A percentile compares a stretch with the other conserved stretches of the same genome.
These are phyloP conservation scores for Dromaius novaehollandiae DNA, from an alignment of 2,113 vertebrate species.

Conservation along the genomic window DNA sequence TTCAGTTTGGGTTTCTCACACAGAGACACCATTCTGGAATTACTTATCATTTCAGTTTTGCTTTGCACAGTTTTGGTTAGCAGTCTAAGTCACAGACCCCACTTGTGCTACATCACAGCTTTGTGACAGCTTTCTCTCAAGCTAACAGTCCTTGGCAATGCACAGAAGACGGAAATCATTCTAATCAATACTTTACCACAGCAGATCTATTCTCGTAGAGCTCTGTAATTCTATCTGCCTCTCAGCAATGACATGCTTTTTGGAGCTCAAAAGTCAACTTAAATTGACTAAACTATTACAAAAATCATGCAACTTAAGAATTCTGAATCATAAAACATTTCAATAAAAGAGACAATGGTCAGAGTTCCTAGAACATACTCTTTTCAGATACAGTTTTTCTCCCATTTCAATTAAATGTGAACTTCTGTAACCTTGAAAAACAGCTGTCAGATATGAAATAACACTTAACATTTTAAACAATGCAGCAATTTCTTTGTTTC, in stretches of 20 bases:
- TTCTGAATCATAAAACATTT: background rate
- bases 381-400: background rate
- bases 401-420: background rate
- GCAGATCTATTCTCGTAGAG: background rate
- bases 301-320: background rate
- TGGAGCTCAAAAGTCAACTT: background rate
- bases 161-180: background rate
- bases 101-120: constrained; percentile 12
- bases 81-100: constrained; percentile 20
- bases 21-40: constrained; percentile 11
- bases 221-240: background rate
- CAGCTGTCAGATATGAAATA: background rate
- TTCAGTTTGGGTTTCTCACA: constrained; percentile 31
- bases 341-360: background rate
- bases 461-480: background rate
- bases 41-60: constrained; percentile 41
- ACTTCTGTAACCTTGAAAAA: background rate
- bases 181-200: constrained; percentile 23
- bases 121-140: background rate
- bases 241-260: background rate
- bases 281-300: background rate
- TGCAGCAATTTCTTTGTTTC: background rate
- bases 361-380: background rate
- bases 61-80: constrained; percentile 21
- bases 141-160: background rate